These are phyloP conservation scores for Zapornia atra DNA, from an alignment of 2,113 vertebrate genomes.

Conservation along the genomic window DNA sequence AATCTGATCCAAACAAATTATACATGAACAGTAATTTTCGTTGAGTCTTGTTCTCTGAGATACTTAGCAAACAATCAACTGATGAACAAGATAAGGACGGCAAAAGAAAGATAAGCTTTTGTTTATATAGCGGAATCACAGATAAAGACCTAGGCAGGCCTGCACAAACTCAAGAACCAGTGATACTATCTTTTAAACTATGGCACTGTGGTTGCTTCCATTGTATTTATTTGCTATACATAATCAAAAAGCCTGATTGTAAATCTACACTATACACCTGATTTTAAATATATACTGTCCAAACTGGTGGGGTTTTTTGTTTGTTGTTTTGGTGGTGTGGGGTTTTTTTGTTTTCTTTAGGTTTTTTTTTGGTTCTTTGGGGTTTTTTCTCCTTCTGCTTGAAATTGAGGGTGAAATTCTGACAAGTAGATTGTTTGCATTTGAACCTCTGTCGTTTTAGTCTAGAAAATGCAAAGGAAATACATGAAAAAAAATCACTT, in stretches of 20 bases:
- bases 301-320: background rate
- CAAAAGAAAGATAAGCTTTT: conserved; percentile 64
- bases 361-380: background rate
- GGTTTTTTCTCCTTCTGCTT: background rate
- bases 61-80: conserved; percentile 60
- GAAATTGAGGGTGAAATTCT: background rate
- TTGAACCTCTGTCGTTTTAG: background rate
- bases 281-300: background rate
- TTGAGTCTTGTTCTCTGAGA: conserved; percentile 50
- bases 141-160: conserved; percentile 50
- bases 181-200: conserved; percentile 46
- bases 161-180: conserved; percentile 68
- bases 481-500: background rate
- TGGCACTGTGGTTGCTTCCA: background rate
- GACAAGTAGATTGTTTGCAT: background rate
- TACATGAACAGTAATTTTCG: conserved; percentile 37
- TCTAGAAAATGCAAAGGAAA: background rate
- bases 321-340: too few relatives aligned
- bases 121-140: conserved; percentile 47
- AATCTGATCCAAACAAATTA: conserved; percentile 70
- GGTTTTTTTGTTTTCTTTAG: too few relatives aligned
- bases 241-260: background rate
- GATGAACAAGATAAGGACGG: conserved; percentile 62
- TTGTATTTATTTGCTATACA: background rate
- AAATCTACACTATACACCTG: background rate